These are phyloP conservation scores for Cactoblastis cactorum DNA, from an alignment of 2,888 invertebrate genomes.

Conservation along the genomic window DNA sequence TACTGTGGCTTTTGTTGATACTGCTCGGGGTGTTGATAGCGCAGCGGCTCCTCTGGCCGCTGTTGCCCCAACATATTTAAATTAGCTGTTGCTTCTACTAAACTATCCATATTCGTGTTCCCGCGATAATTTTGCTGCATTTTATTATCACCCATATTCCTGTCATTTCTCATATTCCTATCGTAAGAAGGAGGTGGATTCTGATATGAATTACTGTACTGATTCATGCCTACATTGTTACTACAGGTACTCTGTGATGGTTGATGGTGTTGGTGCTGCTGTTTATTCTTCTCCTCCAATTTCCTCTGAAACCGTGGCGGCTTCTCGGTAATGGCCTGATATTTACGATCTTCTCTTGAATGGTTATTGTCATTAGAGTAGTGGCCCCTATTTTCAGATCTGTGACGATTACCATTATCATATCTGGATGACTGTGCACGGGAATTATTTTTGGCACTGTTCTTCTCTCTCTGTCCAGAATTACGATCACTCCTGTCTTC, in stretches of 20 bases:
- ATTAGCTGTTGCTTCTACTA: constrained; percentile 57
- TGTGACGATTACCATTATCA: constrained; percentile 49
- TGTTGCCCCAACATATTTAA: constrained; percentile 50
- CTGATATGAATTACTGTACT: constrained; percentile 54
- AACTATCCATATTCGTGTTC: constrained; percentile 49
- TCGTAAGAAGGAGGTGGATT: constrained; percentile 49
- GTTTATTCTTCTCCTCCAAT: constrained; percentile 68
- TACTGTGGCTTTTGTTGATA: constrained; percentile 46
- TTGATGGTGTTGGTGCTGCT: constrained; percentile 50
- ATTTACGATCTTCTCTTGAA: constrained; percentile 59
- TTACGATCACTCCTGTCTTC: constrained; percentile 57
- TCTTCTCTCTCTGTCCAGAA: constrained; percentile 53
- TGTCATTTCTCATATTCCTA: constrained; percentile 47
- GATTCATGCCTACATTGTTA: constrained; percentile 39
- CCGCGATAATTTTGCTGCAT: constrained; percentile 45
- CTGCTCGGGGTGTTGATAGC: constrained; percentile 46
- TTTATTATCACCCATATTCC: constrained; percentile 47
- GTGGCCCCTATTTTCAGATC: constrained; percentile 54
- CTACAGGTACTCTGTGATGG: constrained; percentile 37
- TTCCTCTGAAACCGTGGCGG: constrained; percentile 82
- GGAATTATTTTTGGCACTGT: constrained; percentile 49
- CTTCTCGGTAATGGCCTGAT: constrained; percentile 71
- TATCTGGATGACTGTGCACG: constrained; percentile 55
- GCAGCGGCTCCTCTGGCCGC: constrained; percentile 42
- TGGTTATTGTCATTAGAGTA: constrained; percentile 58